Conservation (phyloP, 2,888 invertebrate species). For the Lithodes maja region DNA sequence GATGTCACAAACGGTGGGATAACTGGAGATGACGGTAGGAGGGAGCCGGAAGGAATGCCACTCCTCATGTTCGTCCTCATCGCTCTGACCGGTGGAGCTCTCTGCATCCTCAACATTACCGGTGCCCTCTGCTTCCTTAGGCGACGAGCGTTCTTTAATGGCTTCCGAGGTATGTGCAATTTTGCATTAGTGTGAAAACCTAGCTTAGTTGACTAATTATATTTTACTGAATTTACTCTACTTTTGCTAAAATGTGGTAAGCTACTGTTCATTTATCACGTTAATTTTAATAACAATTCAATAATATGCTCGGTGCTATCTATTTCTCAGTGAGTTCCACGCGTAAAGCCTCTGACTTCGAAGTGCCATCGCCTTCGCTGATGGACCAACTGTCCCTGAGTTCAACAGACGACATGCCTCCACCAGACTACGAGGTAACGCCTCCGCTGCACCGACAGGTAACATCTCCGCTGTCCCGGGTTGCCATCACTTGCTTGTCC, state of each 20-base stretch:
- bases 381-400: slow-evolving; percentile 44
- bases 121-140: slow-evolving; percentile 45
- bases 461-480: slow-evolving; percentile 52
- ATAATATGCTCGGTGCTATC: no score
- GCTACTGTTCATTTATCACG: no score
- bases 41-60: slow-evolving; percentile 30
- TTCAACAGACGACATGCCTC: slow-evolving; percentile 49
- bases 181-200: no score
- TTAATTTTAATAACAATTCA: no score
- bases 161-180: slow-evolving; percentile 17
- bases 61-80: slow-evolving; percentile 41
- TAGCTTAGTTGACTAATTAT: no score
- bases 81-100: slow-evolving; percentile 32
- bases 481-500: slow-evolving; percentile 35
- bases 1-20: background rate
- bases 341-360: slow-evolving; percentile 40
- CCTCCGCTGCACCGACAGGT: slow-evolving; percentile 51
- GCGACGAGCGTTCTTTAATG: slow-evolving; percentile 31
- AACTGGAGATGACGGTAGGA: background rate
- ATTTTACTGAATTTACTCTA: no score
- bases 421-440: slow-evolving; percentile 56
- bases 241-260: no score
- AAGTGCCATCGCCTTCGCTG: slow-evolving; percentile 42
- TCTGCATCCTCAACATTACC: slow-evolving; percentile 39
- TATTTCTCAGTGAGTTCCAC: slow-evolving; percentile 22